Conservation (phyloP, 2,888 invertebrate genomes). For the Sinodicranocentrus sp. region DNA sequence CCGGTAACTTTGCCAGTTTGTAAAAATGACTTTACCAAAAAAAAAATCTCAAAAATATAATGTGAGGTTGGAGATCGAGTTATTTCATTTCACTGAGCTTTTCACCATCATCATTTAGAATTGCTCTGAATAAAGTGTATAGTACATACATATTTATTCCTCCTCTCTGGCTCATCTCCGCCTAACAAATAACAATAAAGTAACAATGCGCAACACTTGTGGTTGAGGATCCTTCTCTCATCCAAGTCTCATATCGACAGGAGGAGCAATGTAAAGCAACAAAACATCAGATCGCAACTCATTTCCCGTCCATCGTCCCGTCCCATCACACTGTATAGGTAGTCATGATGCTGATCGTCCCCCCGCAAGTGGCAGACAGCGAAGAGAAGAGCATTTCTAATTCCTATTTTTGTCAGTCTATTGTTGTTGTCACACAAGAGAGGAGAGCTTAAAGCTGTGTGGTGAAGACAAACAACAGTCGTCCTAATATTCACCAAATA, state of each 20-base stretch:
- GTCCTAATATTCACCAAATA: too few species aligned
- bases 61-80: too few species aligned
- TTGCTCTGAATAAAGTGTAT: background rate
- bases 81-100: too few species aligned
- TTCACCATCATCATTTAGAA: too few species aligned
- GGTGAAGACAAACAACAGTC: background rate
- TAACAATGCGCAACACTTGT: constrained; percentile 24
- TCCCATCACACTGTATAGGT: constrained; percentile 26
- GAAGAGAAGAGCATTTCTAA: constrained; percentile 54
- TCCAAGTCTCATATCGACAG: constrained; percentile 31
- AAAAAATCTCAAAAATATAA: too few species aligned
- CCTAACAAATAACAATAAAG: constrained; percentile 39
- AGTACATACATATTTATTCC: background rate
- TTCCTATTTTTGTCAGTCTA: constrained; percentile 59
- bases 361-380: constrained; percentile 1
- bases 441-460: constrained; percentile 27
- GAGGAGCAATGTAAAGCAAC: background rate
- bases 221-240: constrained; percentile 18
- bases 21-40: too few species aligned
- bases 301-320: constrained; percentile 57
- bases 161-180: background rate
- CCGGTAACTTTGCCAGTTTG: too few species aligned
- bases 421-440: constrained; percentile 69
- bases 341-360: constrained; percentile 3
- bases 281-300: constrained; percentile 49